Base-by-base conservation (phyloP, 1,140 invertebrate species). In the Drosophila parvula region DNA sequence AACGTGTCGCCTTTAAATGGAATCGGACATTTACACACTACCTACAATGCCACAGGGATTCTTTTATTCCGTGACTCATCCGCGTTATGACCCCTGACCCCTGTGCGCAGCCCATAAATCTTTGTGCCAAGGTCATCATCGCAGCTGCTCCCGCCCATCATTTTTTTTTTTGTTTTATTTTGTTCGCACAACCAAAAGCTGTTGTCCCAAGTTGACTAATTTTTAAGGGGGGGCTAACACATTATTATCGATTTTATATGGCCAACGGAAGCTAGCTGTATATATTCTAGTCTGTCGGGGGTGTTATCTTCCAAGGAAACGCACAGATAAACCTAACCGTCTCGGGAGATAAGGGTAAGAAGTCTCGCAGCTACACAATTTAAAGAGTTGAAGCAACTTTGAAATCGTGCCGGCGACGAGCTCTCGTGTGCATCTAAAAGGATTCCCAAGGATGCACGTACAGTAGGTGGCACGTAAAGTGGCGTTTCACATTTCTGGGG, bases 371-470 rank as follows among this genome's bases (percentile, higher is more conserved):
- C 36, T 18, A 12, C 28, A 22, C 30, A 45, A 14, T 70, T 70
- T 68, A 70, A 47, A 48, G 28, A 5, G 64, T 18, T 12, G 9
- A 22, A 22, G 22, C 22, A 22, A 22, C 22, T 22, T 22, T 22
- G 22, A 36, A 57, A 32, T 28, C 32, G 10, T 62, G 48, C 38
- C 34, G 40, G 12, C 5, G 4, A 11, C 36, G 12, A 55, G 51
- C 30, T 30, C 32, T 44, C 27, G 14, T 14, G 40, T 34, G 18
- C 36, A 28, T 32, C 11, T 12, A 32, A 51, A 73, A 44, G 40
- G 51, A 64, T 64, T 48, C 14, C 44, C 56, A 80, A 84, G 81
- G 81, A 74, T 73, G 59, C 62, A 56, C 57, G 53, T 56, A 56
- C 14, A 12, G 51, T 27, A 40, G 28, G 36, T 50, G 71, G 34